Evolutionary conservation across 2,797 vertebrate species (phyloP), one percentile per base, ranked within the genome.

Genomic region (Pangasius krempfi): DNA sequence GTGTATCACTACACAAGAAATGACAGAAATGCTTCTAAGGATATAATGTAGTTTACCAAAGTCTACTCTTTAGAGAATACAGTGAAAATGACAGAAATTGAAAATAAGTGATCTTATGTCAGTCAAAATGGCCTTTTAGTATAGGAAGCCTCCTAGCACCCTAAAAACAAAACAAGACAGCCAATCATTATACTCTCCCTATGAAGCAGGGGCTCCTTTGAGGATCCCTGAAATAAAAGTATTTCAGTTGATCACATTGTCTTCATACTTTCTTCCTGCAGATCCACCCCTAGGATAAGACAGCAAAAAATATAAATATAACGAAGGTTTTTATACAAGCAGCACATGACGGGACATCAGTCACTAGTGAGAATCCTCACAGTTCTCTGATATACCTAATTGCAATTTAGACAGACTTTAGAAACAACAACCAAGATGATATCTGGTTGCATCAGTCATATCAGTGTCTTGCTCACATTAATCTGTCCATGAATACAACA

Each of bases 381-480:
- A 27, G 5, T 75, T 75, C 72, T 47, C 73, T 18, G 75, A 52
- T 52, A 18, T 30, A 78, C 75, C 27, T 25, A 22, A 37, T 22
- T 37, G 30, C 20, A 56, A 56, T 56, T 58, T 10, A 56, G 30
- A 58, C n/a, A 20, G 76, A 56, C 52, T 76, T 76, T 78, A 58
- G 75, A 76, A 50, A 12, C 52, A 80, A 20, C 18, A 2, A 33
- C 76, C n/a, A 79, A 5, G 52, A 1, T 50, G 60, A 84, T 64
- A 64, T 62, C 50, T 84, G 40, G 16, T 54, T 87, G 75, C 50
- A 84, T 89, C 73, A 85, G 68, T 22, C 70, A 47, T 40, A 64
- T n/a, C 70, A 73, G 25, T 18, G 25, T 16, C 22, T 80, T 54
- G 30, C n/a, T 27, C 56, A 25, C 33, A 82, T 82, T 27, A 64